These are phyloP conservation scores for Rhynchotus rufescens DNA, from an alignment of 2,797 vertebrate genomes.

Conservation along the genomic window DNA sequence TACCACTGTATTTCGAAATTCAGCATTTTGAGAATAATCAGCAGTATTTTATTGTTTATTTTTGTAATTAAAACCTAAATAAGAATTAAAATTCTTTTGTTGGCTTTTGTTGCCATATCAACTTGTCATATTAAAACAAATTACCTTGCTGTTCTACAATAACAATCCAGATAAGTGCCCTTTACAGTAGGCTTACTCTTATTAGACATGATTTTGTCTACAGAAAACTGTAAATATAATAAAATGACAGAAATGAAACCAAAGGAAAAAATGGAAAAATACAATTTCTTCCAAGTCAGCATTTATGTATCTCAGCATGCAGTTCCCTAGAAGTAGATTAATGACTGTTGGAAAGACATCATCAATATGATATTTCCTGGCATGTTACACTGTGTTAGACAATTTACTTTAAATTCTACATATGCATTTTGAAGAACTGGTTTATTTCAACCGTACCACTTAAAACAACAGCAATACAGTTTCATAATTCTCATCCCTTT, in stretches of 20 bases:
- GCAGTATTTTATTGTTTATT: background rate
- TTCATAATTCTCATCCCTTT: background rate
- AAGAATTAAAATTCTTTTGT: slow-evolving; percentile 26
- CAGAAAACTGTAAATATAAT: background rate
- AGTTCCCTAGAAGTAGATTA: background rate
- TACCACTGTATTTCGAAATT: background rate
- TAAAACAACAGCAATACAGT: slow-evolving; percentile 4
- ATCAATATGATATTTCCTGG: background rate
- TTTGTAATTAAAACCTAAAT: slow-evolving; percentile 22
- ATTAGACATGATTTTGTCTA: background rate
- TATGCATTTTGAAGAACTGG: background rate
- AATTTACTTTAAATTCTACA: background rate
- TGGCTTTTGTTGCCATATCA: background rate
- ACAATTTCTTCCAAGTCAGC: background rate
- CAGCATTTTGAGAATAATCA: slow-evolving; percentile 24
- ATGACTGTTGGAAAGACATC: background rate
- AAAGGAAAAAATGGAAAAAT: slow-evolving; percentile 20
- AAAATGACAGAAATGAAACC: background rate
- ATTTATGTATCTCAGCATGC: background rate
- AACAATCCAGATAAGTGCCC: background rate
- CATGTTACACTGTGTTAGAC: background rate
- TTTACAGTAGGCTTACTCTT: background rate
- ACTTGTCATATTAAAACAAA: slow-evolving; percentile 17
- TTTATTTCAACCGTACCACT: background rate
- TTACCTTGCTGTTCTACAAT: background rate